A percentile compares a stretch with the other conserved stretches of the same genome.
phyloP scores from a whole-genome alignment of 2,113 vertebrate species.

The Aspiorhynchus laticeps region DNA sequence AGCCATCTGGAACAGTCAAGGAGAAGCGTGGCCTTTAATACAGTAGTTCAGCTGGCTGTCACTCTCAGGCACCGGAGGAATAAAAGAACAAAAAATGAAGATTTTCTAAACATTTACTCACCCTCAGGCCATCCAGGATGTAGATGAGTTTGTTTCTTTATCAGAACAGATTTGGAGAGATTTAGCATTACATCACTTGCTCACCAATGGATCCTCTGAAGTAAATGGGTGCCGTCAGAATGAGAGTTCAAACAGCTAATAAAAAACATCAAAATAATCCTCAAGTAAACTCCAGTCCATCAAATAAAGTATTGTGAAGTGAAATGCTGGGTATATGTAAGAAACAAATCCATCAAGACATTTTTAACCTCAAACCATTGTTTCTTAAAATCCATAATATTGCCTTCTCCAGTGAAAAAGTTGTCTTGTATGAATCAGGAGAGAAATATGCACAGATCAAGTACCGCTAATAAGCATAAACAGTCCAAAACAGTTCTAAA shows the following conservation, averaged over 20 bases:
- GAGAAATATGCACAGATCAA: background rate
- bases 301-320: background rate
- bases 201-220: background rate
- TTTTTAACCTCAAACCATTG: no score
- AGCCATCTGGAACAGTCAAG: constrained; percentile 39
- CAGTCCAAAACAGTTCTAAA: background rate
- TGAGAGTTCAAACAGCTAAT: background rate
- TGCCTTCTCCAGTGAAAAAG: background rate
- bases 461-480: background rate
- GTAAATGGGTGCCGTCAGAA: background rate
- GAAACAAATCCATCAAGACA: no score
- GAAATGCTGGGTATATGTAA: no score
- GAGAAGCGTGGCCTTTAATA: constrained; percentile 25
- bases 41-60: background rate
- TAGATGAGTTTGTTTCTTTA: background rate
- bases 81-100: background rate
- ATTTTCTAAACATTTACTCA: background rate
- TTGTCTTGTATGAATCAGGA: background rate
- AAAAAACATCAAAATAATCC: no score
- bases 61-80: background rate
- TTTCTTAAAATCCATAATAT: background rate
- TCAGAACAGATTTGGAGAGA: no score
- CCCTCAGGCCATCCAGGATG: background rate
- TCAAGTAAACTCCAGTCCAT: background rate
- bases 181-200: background rate